Evolutionary conservation across 2,113 vertebrate species (phyloP), one percentile per base, ranked within the genome.

Genomic region (Copsychus sechellarum): DNA sequence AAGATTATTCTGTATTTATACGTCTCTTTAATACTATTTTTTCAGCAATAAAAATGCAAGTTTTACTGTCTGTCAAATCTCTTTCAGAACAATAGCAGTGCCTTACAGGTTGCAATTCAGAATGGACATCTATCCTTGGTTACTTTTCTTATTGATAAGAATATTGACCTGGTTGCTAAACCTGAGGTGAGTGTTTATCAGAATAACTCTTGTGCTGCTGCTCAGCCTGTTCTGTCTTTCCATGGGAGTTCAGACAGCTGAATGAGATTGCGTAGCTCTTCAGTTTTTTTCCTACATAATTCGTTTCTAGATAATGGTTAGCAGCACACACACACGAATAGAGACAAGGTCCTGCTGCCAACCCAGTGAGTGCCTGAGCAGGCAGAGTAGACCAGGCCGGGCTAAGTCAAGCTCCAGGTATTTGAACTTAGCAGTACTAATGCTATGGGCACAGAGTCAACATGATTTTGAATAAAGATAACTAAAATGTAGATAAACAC

Each of bases 41-140:
- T 81, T 40, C 22, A 50, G 42, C 14, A 42, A 57, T 16, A 78
- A 80, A 78, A 48, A 2, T 1, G 0, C 42, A 72, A 5, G 4
- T 62, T 90, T 82, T 70, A 8, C 17, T 29, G 3, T 86, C 24
- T 58, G 6, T 83, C 81, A 57, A 74, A 47, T 97, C 79, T 73
- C 28, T 96, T 97, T 86, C 90, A 99, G 99, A 95, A 85, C 91
- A 97, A 94, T 18, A 88, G 80, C 80, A 98, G 83, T 34, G 97
- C 97, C 67, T 97, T 99, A 88, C 98, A 99, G 92, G 85, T 95
- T 56, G 98, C 98, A 43, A 87, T 98, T 79, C 97, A 97, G 96
- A 98, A 97, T 72, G 98, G 98, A 33, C 96, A 98, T n/a, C 56
- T 94, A 6, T 90, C 98, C 43, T 93, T 99, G 28, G 98, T 99